These are phyloP conservation scores for Sycophaga agraensis DNA, from an alignment of 1,140 invertebrate species.

Conservation along the genomic window DNA sequence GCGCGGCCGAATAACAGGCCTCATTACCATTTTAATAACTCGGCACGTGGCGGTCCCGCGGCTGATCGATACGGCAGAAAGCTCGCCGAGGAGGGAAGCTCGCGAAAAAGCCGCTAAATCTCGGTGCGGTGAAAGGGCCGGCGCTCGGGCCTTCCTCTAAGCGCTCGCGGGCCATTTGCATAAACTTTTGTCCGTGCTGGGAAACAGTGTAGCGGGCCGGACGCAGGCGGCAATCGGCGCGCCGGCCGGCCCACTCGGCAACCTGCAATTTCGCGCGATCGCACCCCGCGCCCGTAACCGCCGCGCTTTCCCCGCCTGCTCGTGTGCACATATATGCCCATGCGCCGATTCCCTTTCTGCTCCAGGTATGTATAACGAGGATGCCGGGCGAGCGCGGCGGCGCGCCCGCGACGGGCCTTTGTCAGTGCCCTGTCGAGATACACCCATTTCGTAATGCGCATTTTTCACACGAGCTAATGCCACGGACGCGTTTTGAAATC, in stretches of 20 bases:
- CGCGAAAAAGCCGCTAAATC: background rate
- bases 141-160: no score
- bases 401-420: background rate
- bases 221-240: background rate
- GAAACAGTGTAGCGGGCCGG: no score
- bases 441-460: no score
- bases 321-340: no score
- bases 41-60: background rate
- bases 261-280: slow-evolving; percentile 5
- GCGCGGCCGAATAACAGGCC: background rate
- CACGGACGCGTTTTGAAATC: no score
- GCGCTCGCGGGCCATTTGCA: no score
- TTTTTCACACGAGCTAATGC: no score
- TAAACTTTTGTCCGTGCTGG: background rate
- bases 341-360: no score
- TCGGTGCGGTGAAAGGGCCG: background rate
- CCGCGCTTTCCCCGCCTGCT: no score
- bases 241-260: background rate
- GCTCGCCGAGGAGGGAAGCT: background rate
- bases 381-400: background rate
- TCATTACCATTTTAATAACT: slow-evolving; percentile 14
- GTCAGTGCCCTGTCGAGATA: no score
- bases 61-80: background rate
- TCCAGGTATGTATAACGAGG: background rate
- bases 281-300: no score